phyloP scores from a whole-genome alignment of 2,113 vertebrate genomes.

The Atlantisia rogersi region DNA sequence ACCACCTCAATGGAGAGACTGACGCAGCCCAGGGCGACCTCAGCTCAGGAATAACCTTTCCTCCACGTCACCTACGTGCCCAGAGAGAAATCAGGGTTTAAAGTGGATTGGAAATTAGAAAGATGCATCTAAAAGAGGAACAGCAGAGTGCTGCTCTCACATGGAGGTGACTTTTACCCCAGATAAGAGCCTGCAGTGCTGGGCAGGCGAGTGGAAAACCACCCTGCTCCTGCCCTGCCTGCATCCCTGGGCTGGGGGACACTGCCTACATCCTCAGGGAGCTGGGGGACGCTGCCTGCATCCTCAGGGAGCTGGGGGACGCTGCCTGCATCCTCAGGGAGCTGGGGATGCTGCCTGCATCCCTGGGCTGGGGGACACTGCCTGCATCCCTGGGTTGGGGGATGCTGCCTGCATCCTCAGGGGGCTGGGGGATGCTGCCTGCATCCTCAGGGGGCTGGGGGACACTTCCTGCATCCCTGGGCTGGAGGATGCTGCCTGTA shows the following conservation, averaged over 20 bases:
- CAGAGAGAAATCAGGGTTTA: not conserved
- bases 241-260: not conserved
- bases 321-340: not conserved
- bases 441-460: not conserved
- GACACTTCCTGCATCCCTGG: not conserved
- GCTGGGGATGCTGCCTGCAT: too few relatives aligned
- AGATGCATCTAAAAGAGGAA: not conserved
- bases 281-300: not conserved
- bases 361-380: not conserved
- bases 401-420: too few relatives aligned
- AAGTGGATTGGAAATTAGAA: not conserved
- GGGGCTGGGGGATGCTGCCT: not conserved
- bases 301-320: not conserved
- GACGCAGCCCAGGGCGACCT: not conserved
- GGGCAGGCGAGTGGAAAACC: not conserved
- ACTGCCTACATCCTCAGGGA: not conserved
- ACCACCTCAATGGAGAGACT: not conserved
- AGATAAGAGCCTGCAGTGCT: not conserved
- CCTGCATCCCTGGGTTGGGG: not conserved
- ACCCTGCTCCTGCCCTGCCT: not conserved
- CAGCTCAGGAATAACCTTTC: conserved; percentile 11
- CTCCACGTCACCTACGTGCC: not conserved
- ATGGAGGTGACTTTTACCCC: not conserved
- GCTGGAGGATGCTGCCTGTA: not conserved
- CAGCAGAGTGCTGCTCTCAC: not conserved